Conservation (phyloP, 2,888 invertebrate species). For the Anodontia alba region DNA sequence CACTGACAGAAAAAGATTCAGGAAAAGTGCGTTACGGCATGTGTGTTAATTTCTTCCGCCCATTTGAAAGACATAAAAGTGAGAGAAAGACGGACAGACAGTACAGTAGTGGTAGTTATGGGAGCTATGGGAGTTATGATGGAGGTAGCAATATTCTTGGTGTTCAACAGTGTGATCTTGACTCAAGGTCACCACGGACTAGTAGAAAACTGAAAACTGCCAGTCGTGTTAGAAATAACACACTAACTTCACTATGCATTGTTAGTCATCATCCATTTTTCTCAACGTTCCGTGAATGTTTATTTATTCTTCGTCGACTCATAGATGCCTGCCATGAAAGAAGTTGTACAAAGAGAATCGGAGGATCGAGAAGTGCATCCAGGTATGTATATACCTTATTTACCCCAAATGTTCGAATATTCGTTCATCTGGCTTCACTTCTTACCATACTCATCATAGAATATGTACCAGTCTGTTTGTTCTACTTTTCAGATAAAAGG, state of each 20-base stretch:
- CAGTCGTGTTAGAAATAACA: constrained; percentile 90
- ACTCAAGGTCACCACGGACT: constrained; percentile 79
- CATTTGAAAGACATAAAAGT: constrained; percentile 87
- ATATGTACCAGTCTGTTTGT: too few relatives aligned
- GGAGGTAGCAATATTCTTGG: constrained; percentile 59
- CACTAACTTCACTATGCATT: constrained; percentile 98
- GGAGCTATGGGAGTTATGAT: constrained; percentile 46
- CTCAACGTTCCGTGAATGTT: constrained; percentile 98
- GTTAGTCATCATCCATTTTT: constrained; percentile 99
- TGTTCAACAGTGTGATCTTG: constrained; percentile 68
- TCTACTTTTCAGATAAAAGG: too few relatives aligned
- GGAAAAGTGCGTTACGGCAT: constrained; percentile 93
- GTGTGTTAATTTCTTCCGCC: constrained; percentile 99
- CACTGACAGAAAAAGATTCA: constrained; percentile 99
- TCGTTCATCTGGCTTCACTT: too few relatives aligned
- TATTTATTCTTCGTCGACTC: constrained; percentile 96
- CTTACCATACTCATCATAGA: too few relatives aligned
- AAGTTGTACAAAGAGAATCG: constrained; percentile 90
- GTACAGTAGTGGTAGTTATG: constrained; percentile 37
- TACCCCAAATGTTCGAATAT: not conserved
- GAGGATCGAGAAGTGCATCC: constrained; percentile 92
- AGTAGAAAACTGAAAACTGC: constrained; percentile 78
- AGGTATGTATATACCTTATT: constrained; percentile 89
- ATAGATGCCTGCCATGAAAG: constrained; percentile 99
- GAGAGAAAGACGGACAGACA: constrained; percentile 69